Evolutionary conservation across 2,888 invertebrate genomes (phyloP), one percentile per base, ranked within the genome.

Genomic region (Mythimna loreyi): DNA sequence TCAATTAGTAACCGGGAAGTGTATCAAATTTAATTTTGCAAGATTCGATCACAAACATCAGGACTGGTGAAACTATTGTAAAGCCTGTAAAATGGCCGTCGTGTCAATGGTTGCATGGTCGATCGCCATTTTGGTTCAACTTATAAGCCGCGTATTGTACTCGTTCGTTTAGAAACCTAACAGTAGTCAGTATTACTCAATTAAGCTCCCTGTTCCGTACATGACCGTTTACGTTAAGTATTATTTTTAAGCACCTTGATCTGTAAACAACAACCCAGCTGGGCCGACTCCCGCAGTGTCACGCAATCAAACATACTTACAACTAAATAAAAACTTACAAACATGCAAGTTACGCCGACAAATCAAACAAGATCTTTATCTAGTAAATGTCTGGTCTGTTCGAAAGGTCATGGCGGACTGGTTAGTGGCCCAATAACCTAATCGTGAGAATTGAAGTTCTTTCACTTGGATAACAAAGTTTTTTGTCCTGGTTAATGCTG

Each of bases 221-320:
- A 61, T 40, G 58, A 55, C 56, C 61, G 62, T 64, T 71, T 80
- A 75, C 56, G 71, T 40, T 25, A 63, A 64, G 62, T 47, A 72
- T 53, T 84, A 84, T 80, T 84, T 84, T 80, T 75, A 78, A 59
- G 64, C 59, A 74, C 67, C 72, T 75, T 72, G 71, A 79, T 83
- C 75, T 81, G 78, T 83, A 80, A 85, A 82, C 85, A 85, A 82
- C 80, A 69, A 67, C 70, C 72, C 82, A 81, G 72, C 79, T 77
- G 77, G 80, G 69, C 47, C 70, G 88, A 80, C 92, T 90, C 92
- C 92, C 91, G 90, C 90, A 70, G 86, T 78, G 92, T 71, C 77
- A 69, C 65, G 72, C 81, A 84, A 82, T 85, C 81, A 85, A 71
- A 73, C 79, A 81, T 81, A 40, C 16, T 40, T 40, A 40, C 40